Base-by-base conservation (phyloP, 1,140 invertebrate genomes). In the Homalodisca vitripennis region DNA sequence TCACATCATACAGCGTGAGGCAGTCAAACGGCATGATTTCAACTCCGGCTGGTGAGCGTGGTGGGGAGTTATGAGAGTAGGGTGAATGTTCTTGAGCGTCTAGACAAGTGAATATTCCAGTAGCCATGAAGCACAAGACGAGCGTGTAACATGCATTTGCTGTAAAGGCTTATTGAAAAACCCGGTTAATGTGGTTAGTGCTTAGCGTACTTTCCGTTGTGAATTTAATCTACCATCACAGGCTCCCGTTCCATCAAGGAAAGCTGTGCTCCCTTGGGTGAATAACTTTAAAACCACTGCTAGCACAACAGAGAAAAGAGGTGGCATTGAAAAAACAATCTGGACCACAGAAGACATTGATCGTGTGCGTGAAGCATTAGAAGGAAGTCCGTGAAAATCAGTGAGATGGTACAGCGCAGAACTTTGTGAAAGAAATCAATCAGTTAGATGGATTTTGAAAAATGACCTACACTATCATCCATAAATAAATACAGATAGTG, bases 1-100 rank as follows among this genome's bases (percentile, higher is more conserved):
- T 77, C 74, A 72, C 75, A 74, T 6, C 26, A 60, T 41, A 41
- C 34, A 41, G 34, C 6, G 34, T 41, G 34, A 41, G 6, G 34
- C 34, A 41, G 17, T 41, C 6, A 10, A 53, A 53, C 12, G 48
- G 48, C 20, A 22, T 12, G 48, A 53, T 53, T 53, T 53, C 48
- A 17, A 41, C 17, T 10, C 6, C 17, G 12, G 48, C 20, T 53
- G 48, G 12, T 3, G 22, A 3, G 12, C 12, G 22, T 20, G 48
- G 48, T 3, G 48, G 48, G 48, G 10, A 12, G n/a, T 31, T 30
- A 34, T 29, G 57, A 20, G 32, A 32, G 62, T 64, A 31, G 27
- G 24, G 24, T 20, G 34, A 30, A 6, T 32, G 62, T 32, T 31
- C 62, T 64, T 64, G 31, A n/a, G 62, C n/a, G 30, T 64, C 62